A percentile compares a stretch with the other conserved stretches of the same genome.
Conservation (phyloP, 2,113 vertebrate genomes). For the Chaenogobius annularis region DNA sequence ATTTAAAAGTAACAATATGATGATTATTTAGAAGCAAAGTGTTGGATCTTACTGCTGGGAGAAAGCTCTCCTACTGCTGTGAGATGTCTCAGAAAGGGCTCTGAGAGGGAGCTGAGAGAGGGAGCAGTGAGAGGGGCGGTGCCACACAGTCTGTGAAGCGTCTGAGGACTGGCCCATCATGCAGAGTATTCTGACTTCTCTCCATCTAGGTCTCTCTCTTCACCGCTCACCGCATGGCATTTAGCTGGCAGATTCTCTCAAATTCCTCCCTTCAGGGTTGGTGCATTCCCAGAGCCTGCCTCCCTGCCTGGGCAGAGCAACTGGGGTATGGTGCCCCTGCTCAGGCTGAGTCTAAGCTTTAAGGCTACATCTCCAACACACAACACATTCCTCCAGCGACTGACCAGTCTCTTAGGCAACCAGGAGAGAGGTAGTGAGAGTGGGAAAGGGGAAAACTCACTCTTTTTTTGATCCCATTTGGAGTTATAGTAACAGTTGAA, state of each 20-base stretch:
- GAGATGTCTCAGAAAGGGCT: conserved; percentile 12
- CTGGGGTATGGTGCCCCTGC: conserved; percentile 61
- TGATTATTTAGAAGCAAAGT: conserved; percentile 14
- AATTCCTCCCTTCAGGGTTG: conserved; percentile 75
- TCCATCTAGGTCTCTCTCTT: conserved; percentile 69
- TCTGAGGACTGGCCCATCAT: conserved; percentile 65
- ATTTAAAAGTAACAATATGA: conserved; percentile 15
- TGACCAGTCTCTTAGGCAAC: conserved; percentile 70
- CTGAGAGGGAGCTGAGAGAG: background rate
- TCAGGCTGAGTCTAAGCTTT: conserved; percentile 59
- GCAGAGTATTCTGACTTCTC: conserved; percentile 62
- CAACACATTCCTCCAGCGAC: conserved; percentile 73
- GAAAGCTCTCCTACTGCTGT: conserved; percentile 11
- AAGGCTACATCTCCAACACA: conserved; percentile 67
- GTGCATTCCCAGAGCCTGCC: conserved; percentile 76
- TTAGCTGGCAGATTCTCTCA: conserved; percentile 78
- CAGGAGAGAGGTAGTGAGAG: conserved; percentile 69
- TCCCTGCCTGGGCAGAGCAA: conserved; percentile 67
- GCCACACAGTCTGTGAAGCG: conserved; percentile 57
- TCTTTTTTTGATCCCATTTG: background rate
- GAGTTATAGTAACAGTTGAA: background rate
- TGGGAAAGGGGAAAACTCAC: background rate
- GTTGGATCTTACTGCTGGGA: background rate
- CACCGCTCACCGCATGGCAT: conserved; percentile 76
- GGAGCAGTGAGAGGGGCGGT: conserved; percentile 42